phyloP scores from a whole-genome alignment of 2,888 invertebrate species.

The Nymphalis urticae region DNA sequence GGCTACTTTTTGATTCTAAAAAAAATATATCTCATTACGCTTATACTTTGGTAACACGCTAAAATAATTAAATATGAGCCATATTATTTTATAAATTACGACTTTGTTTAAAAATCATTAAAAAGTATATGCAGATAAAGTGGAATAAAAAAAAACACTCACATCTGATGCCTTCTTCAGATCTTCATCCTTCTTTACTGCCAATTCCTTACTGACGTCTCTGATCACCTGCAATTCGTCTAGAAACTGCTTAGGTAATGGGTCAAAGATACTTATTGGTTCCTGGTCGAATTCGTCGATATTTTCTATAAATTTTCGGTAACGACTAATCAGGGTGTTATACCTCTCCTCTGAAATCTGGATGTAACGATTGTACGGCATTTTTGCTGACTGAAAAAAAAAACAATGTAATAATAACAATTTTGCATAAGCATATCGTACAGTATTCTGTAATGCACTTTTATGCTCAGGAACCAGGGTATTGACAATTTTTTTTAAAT shows the following conservation, averaged over 20 bases:
- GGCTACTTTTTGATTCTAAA: constrained; percentile 39
- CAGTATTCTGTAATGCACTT: background rate
- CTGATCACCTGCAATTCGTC: constrained; percentile 58
- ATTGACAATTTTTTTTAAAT: too few species aligned
- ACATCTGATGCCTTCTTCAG: constrained; percentile 54
- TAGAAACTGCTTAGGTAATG: constrained; percentile 43
- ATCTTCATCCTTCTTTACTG: constrained; percentile 63
- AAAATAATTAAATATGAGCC: too few species aligned
- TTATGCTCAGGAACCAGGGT: too few species aligned
- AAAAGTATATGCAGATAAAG: too few species aligned
- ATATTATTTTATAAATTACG: too few species aligned
- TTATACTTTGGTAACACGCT: too few species aligned
- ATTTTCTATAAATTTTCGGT: constrained; percentile 41
- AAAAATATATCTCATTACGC: constrained; percentile 13
- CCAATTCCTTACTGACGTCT: constrained; percentile 56
- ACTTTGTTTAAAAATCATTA: too few species aligned
- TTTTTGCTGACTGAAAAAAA: constrained; percentile 25
- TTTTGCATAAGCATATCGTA: too few species aligned
- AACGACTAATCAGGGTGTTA: constrained; percentile 38
- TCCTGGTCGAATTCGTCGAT: constrained; percentile 39
- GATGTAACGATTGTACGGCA: constrained; percentile 33
- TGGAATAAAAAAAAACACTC: constrained; percentile 28
- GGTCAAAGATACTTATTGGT: constrained; percentile 52
- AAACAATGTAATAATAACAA: too few species aligned
- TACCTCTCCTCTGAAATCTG: constrained; percentile 45